Percentiles rank a stretch among this genome's conserved stretches.
phyloP scores from a whole-genome alignment of 2,888 invertebrate species.

The Holacanthella duospinosa region DNA sequence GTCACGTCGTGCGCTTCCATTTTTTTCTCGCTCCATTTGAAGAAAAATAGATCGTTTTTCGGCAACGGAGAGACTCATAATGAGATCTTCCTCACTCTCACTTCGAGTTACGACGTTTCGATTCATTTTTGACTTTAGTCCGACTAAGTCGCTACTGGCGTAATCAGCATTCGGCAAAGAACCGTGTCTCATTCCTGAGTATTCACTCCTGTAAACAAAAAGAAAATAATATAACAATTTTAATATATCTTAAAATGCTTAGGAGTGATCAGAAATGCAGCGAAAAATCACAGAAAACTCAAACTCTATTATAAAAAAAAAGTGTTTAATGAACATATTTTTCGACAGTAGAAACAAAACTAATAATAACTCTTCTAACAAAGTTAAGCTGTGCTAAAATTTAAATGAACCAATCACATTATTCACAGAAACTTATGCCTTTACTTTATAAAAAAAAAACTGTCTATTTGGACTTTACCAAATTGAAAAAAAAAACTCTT shows the following conservation, averaged over 20 bases:
- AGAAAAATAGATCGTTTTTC: conserved; percentile 23
- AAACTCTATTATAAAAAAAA: no score
- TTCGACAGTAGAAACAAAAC: no score
- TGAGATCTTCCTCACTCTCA: conserved; percentile 18
- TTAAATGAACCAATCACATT: no score
- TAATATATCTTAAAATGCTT: not conserved
- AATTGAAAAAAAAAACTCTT: no score
- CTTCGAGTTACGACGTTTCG: not conserved
- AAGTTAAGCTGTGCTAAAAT: no score
- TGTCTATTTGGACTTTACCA: not conserved
- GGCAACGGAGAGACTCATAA: conserved; percentile 20
- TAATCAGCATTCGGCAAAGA: not conserved
- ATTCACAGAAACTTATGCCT: not conserved
- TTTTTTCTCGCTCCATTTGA: conserved; percentile 23
- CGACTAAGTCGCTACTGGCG: not conserved
- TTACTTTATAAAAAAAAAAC: not conserved
- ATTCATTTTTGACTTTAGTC: not conserved
- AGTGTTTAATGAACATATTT: no score
- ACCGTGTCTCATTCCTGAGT: not conserved
- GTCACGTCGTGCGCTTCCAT: not conserved
- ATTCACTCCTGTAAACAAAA: not conserved
- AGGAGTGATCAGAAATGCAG: no score
- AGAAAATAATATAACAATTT: not conserved
- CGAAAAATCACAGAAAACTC: no score
- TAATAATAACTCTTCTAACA: no score